These are phyloP conservation scores for Nymphalis io DNA, from an alignment of 1,140 invertebrate genomes.

Conservation along the genomic window DNA sequence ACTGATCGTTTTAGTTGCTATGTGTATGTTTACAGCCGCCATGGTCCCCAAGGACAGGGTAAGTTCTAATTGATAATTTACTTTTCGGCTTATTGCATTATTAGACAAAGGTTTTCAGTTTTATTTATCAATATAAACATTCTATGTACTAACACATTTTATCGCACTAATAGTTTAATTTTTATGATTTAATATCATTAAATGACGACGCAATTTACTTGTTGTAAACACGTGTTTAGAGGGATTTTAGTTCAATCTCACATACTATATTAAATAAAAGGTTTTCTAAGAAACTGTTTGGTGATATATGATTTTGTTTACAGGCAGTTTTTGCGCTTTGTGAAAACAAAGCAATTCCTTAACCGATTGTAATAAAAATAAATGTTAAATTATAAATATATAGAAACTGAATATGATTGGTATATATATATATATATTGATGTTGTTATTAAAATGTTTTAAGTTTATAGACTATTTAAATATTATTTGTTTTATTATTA, in stretches of 20 bases:
- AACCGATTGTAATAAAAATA: too few relatives aligned
- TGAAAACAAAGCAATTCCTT: too few relatives aligned
- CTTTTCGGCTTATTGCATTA: slow-evolving; percentile 6
- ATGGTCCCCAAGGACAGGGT: slow-evolving; percentile 53
- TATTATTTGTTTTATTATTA: too few relatives aligned
- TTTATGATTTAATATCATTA: slow-evolving; percentile 1
- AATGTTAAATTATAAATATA: too few relatives aligned
- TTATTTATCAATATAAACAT: neutral
- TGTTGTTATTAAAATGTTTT: too few relatives aligned
- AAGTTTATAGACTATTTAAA: too few relatives aligned
- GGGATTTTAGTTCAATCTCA: neutral
- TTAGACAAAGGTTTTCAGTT: neutral
- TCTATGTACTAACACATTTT: neutral
- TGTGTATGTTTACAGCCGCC: slow-evolving; percentile 44
- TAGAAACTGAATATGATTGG: too few relatives aligned
- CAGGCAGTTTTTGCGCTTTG: too few relatives aligned
- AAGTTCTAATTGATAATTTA: slow-evolving; percentile 36
- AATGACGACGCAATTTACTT: slow-evolving; percentile 10
- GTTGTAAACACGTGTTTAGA: slow-evolving; percentile 3
- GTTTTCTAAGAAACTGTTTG: too few relatives aligned
- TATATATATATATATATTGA: too few relatives aligned
- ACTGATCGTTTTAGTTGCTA: slow-evolving; percentile 39
- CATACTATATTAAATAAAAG: too few relatives aligned
- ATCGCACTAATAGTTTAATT: neutral
- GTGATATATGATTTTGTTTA: too few relatives aligned